Base-by-base conservation (phyloP, 2,113 vertebrate genomes). In the Lethenteron camtschaticum region DNA sequence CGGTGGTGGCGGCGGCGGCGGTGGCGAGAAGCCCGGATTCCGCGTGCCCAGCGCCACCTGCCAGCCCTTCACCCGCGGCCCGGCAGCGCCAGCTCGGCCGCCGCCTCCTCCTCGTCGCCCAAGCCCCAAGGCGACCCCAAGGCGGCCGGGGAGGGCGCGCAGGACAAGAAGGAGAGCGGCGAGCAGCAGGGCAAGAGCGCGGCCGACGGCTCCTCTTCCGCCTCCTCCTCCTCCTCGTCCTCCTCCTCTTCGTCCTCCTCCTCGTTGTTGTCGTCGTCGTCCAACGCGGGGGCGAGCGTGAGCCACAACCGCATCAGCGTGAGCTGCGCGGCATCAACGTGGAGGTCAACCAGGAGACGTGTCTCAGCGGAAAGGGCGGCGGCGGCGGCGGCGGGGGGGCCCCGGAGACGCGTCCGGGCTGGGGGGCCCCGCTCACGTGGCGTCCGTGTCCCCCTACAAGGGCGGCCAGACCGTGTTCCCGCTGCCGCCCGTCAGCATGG, bases 11-110 rank as follows among this genome's bases (percentile, higher is more conserved):
- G 75, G 82, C n/a, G n/a, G n/a, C 56, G 71, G 56, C n/a, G 14
- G 66, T 71, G 83, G 83, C 71, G 90, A 89, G 80, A 95, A 89
- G 72, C 84, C 79, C 73, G 83, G 87, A 83, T 95, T 90, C 80
- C 88, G 91, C 71, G 87, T 95, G 73, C 89, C 88, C 81, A 95
- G 91, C 85, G 87, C 90, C 87, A 87, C 89, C 86, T 96, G 92
- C 81, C 87, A 89, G 83, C 91, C 90, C 59, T 89, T 92, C 79
- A 92, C 85, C 91, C 91, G 75, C 89, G 91, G 85, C 94, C 91
- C 85, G 86, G 87, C 84, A 96, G 89, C 78, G 90, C 89, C 56
- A 85, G 82, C 78, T 95, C 90, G 76, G 85, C 85, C 77, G 79
- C 84, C 81, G 82, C 91, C 71, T 79, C 85, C 73, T 81, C 79